These are phyloP conservation scores for Zaprionus gabonicus DNA, from an alignment of 1,140 invertebrate genomes.

Conservation along the genomic window DNA sequence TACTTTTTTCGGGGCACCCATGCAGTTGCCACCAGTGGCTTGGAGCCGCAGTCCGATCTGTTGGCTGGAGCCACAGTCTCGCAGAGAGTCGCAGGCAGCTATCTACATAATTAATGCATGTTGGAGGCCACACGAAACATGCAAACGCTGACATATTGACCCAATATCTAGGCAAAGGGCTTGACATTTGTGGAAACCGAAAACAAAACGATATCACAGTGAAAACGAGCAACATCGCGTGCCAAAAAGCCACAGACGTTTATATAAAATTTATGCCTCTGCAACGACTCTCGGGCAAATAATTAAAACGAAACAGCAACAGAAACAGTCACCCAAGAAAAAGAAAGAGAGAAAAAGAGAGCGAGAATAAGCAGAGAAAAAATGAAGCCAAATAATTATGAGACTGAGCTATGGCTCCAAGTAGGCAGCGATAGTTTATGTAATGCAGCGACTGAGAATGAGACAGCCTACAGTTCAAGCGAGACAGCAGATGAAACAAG, in stretches of 20 bases:
- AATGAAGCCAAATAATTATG: slow-evolving; percentile 72
- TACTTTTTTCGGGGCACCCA: slow-evolving; percentile 33
- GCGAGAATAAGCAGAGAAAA: slow-evolving; percentile 27
- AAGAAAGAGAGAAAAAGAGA: not conserved
- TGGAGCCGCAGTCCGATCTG: slow-evolving; percentile 27
- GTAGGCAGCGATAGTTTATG: slow-evolving; percentile 36
- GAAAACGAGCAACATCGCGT: slow-evolving; percentile 67
- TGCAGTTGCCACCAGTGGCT: slow-evolving; percentile 26
- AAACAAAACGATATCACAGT: slow-evolving; percentile 43
- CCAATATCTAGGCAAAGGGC: slow-evolving; percentile 81
- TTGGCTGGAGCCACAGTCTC: slow-evolving; percentile 34
- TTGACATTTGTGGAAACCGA: slow-evolving; percentile 74
- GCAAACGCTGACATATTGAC: slow-evolving; percentile 80
- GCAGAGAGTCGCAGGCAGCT: slow-evolving; percentile 48
- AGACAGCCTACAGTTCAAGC: slow-evolving; percentile 1
- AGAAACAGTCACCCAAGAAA: slow-evolving; percentile 15
- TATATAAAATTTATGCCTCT: slow-evolving; percentile 76
- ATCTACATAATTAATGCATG: slow-evolving; percentile 82
- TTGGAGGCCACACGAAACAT: slow-evolving; percentile 79
- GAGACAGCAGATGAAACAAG: slow-evolving; percentile 61
- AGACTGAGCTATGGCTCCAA: slow-evolving; percentile 43
- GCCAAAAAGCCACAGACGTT: slow-evolving; percentile 78
- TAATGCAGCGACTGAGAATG: slow-evolving; percentile 11
- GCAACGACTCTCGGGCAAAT: slow-evolving; percentile 64
- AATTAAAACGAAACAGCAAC: slow-evolving; percentile 70